Evolutionary conservation across 2,797 vertebrate species (phyloP).

Genomic region (Melopsittacus undulatus): DNA sequence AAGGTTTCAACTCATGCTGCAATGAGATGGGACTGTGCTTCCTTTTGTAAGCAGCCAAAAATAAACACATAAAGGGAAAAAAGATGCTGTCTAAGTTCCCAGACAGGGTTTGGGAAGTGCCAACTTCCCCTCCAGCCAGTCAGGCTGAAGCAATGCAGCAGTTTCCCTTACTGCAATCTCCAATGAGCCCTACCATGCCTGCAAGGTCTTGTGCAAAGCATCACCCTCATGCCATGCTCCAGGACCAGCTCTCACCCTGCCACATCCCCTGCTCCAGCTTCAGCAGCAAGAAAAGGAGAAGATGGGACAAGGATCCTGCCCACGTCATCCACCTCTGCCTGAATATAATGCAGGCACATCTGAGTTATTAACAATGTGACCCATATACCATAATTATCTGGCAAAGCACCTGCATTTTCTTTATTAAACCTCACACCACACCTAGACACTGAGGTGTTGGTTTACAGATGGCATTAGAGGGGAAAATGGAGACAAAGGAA

Average conservation of each 20-base stretch:
- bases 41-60: conserved; percentile 43
- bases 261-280: neutral
- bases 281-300: accelerated
- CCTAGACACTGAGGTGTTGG: neutral
- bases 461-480: neutral
- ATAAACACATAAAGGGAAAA: neutral
- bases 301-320: neutral
- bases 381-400: neutral
- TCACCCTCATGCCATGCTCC: neutral
- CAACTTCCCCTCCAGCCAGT: neutral
- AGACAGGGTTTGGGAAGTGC: conserved; percentile 39
- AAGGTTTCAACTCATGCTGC: neutral
- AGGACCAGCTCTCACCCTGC: neutral
- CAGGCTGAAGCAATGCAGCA: neutral
- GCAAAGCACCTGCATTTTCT: neutral
- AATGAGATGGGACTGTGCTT: neutral
- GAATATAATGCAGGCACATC: neutral
- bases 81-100: neutral
- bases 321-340: neutral
- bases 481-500: neutral
- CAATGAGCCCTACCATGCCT: accelerated
- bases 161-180: neutral
- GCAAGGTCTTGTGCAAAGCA: accelerated
- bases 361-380: neutral
- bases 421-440: neutral